Base-by-base conservation (phyloP, 2,888 invertebrate species). In the Acleris cristana region DNA sequence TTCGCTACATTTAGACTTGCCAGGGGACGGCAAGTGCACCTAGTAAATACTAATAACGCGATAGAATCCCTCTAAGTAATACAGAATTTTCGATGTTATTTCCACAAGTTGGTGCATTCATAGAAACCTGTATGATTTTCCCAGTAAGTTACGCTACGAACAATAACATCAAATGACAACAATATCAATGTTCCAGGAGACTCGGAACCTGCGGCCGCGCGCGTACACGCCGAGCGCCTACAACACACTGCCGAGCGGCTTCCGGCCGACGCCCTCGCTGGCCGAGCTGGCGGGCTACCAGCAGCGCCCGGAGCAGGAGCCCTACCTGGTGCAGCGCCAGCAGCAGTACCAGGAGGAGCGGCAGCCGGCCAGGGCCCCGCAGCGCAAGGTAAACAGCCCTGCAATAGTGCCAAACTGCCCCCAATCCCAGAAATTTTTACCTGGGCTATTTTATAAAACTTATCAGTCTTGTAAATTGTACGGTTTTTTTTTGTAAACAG, bases 251-350 rank as follows among this genome's bases (percentile, higher is more conserved):
- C 92, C 92, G 2, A 87, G 81, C 53, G 92, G 92, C 2, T 92
- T 92, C 81, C 83, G 92, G 10, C 90, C 92, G 1, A 88, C 92
- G 3, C 84, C 89, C 0, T 90, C 92, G 7, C 79, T 92, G 26
- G 92, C 92, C 4, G 92, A 92, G 78, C 83, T 92, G 65, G 92
- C 92, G 0, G 92, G 92, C 70, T 92, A 92, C 83, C 90, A 90
- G 74, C 79, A 71, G 63, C 70, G 82, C 44, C 82, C 79, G 70
- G 80, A 83, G 58, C 82, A 85, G 53, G 83, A 86, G 48, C 82
- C 84, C 69, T 86, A 82, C 74, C 70, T 81, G n/a, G 74, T 77
- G 30, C 65, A 65, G 76, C 81, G 76, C 51, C 79, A 73, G 58
- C 88, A 75, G 71, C 86, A 79, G 70, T 51, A 58, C 16, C 58